These are phyloP conservation scores for Coleophora deauratella DNA, from an alignment of 2,888 invertebrate genomes.

Conservation along the genomic window DNA sequence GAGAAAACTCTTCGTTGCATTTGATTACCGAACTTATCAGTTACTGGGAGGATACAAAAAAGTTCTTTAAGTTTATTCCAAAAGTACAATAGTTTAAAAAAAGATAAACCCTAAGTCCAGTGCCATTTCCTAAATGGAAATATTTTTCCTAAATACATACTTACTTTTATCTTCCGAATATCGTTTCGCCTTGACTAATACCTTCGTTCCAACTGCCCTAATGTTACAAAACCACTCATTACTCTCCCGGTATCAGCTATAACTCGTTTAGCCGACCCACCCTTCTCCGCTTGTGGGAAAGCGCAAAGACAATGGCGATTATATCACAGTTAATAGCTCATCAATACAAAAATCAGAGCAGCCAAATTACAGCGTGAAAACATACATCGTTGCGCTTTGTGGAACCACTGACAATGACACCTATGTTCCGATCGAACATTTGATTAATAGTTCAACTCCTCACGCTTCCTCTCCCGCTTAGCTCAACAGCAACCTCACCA, in stretches of 20 bases:
- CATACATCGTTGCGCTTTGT: slow-evolving; percentile 59
- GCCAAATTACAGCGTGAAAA: slow-evolving; percentile 63
- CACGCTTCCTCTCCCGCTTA: slow-evolving; percentile 21
- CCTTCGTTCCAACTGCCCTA: no score
- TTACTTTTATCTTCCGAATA: no score
- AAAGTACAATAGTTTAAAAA: no score
- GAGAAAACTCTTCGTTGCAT: no score
- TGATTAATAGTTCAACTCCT: not conserved
- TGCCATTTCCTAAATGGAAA: no score
- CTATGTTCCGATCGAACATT: not conserved
- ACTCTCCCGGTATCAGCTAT: slow-evolving; percentile 12
- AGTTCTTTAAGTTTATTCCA: no score
- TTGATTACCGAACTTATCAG: no score
- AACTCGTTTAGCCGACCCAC: slow-evolving; percentile 16
- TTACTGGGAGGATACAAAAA: no score
- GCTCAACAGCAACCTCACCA: slow-evolving; percentile 19
- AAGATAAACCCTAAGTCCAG: no score
- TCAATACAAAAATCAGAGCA: slow-evolving; percentile 41
- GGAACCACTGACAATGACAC: not conserved
- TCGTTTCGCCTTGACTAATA: no score
- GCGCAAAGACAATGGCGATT: slow-evolving; percentile 67
- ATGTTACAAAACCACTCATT: not conserved
- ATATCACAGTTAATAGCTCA: slow-evolving; percentile 62
- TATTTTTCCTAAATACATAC: no score
- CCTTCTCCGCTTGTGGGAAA: slow-evolving; percentile 57